These are phyloP conservation scores for Capra hircus DNA, from an alignment of 2,113 vertebrate species.

Conservation along the genomic window DNA sequence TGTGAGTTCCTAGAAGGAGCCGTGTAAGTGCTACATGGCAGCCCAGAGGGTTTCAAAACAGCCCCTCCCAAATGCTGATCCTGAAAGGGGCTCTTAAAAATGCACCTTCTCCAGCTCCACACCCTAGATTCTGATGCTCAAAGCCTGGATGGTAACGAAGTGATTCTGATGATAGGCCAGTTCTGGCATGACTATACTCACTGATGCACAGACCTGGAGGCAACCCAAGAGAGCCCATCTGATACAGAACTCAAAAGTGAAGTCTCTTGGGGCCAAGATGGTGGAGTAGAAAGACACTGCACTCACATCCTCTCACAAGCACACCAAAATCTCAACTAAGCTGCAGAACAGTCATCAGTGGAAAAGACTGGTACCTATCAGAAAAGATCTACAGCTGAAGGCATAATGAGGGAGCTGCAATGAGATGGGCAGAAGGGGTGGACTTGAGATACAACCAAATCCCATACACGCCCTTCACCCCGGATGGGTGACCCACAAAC, in stretches of 20 bases:
- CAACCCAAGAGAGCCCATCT: background rate
- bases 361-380: background rate
- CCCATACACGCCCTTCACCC: accelerated
- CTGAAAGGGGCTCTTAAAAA: background rate
- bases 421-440: background rate
- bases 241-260: background rate
- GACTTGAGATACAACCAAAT: background rate
- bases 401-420: background rate
- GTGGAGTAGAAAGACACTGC: background rate
- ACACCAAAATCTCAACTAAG: background rate
- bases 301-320: background rate
- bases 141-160: background rate
- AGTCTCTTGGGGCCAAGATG: background rate
- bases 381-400: background rate
- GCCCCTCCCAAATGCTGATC: background rate
- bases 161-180: background rate
- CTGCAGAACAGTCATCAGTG: background rate
- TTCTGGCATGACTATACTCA: too few species aligned
- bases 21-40: background rate
- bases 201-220: background rate
- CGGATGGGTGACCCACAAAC: background rate
- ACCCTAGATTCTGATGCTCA: background rate
- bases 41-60: background rate
- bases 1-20: background rate
- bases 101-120: background rate